Conservation (phyloP, 1,140 invertebrate genomes). For the Tetramorium alpestre region DNA sequence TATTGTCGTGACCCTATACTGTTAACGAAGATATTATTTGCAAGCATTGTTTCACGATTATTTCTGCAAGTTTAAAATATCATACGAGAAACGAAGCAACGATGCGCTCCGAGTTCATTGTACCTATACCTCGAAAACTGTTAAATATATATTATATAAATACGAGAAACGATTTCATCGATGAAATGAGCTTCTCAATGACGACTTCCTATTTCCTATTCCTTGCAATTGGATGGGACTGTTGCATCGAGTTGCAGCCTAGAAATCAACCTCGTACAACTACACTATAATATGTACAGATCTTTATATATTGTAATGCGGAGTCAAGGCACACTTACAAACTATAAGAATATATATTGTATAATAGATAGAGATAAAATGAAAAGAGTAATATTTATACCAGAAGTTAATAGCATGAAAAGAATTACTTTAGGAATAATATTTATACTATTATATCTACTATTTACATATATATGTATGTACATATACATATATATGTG, state of each 20-base stretch:
- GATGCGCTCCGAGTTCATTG: conserved; percentile 56
- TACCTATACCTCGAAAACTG: conserved; percentile 68
- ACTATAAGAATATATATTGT: conserved; percentile 38
- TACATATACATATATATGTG: conserved; percentile 12
- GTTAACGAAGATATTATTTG: conserved; percentile 7
- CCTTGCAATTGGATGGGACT: neutral
- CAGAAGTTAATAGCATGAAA: conserved; percentile 64
- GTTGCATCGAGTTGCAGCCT: conserved; percentile 7
- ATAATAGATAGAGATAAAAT: conserved; percentile 51
- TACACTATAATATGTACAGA: conserved; percentile 32
- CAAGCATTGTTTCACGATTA: neutral
- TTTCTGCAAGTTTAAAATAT: neutral
- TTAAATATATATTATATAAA: conserved; percentile 54
- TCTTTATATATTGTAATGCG: conserved; percentile 14
- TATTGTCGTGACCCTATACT: neutral
- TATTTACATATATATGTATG: conserved; percentile 62
- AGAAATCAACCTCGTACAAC: conserved; percentile 54
- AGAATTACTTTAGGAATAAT: conserved; percentile 74
- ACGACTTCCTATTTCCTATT: neutral
- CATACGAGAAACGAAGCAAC: conserved; percentile 23
- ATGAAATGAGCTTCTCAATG: conserved; percentile 13
- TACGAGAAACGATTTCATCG: conserved; percentile 40
- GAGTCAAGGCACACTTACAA: conserved; percentile 25
- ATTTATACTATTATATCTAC: conserved; percentile 78
- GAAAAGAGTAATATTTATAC: conserved; percentile 71